These are phyloP conservation scores for Auanema freiburgensis DNA, from an alignment of 2,888 invertebrate species.

Conservation along the genomic window DNA sequence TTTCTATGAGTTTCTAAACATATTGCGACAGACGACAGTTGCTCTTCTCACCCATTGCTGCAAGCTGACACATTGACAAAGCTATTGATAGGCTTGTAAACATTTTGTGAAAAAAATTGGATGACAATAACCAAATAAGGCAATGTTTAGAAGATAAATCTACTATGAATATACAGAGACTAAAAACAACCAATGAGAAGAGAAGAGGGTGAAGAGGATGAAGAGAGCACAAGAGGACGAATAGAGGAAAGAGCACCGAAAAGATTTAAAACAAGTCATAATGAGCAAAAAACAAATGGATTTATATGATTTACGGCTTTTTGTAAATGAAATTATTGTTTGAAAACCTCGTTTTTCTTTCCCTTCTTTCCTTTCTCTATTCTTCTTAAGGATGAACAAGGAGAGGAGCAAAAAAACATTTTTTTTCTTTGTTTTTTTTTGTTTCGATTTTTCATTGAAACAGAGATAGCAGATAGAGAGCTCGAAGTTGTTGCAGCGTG, in stretches of 20 bases:
- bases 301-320: too few species aligned
- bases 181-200: too few species aligned
- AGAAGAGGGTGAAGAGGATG: too few species aligned
- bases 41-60: too few species aligned
- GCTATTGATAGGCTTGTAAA: not conserved
- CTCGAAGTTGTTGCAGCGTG: not conserved
- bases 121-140: conserved; percentile 1
- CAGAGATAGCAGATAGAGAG: not conserved
- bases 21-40: too few species aligned
- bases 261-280: not conserved
- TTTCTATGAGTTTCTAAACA: too few species aligned
- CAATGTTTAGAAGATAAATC: conserved; percentile 1
- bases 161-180: not conserved
- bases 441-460: not conserved
- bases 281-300: too few species aligned
- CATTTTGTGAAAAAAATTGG: not conserved
- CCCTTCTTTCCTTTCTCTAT: not conserved
- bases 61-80: too few species aligned
- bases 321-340: too few species aligned
- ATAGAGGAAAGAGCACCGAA: conserved; percentile 1
- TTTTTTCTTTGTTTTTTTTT: too few species aligned
- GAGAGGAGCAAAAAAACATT: not conserved
- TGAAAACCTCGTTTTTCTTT: too few species aligned
- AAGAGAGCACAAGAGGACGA: not conserved
- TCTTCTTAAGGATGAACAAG: not conserved